Evolutionary conservation across 64 coral and sea anemone species (phyloP), one percentile per base, ranked within the genome.

Genomic region (Trachythela sp.): DNA sequence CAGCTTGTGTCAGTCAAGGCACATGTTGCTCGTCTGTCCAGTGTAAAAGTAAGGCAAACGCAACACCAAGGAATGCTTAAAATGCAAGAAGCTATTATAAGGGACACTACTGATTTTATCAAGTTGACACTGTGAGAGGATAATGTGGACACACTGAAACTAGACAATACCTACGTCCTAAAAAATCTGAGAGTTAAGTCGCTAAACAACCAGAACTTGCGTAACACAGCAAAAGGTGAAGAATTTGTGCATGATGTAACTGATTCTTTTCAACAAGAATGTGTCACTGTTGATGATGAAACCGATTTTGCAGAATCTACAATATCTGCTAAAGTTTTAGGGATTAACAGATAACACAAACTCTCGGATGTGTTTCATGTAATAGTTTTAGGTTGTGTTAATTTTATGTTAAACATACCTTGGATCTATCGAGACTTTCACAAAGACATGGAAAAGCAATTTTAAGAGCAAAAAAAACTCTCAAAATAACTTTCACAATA

Each of bases 1-100:
- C 71, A 77, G 36, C 71, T 59, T 77, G 71, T 77, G 30, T 77
- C 71, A 77, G 71, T 77, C 26, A 77, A 77, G 54, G 54, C 54
- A 59, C 54, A 59, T 3, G 18, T 59, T 59, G 14, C 54, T 59
- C 54, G 54, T 59, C 15, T 59, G 54, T 59, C 54, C 4, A 14
- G 54, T 59, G 54, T 59, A 59, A 59, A 59, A 59, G 54, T 59
- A 59, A 59, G 54, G 15, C 54, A 17, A 59, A 59, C 54, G 15
- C 54, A 59, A 59, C 6, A 59, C 18, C 54, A 59, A 59, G 54
- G 54, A 59, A n/a, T 11, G 24, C 54, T 59, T n/a, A 17, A n/a
- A 59, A 11, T 59, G 54, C 54, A 59, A 59, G 54, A 59, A 22
- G 54, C 54, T 3, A 59, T 59, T 59, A 59, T 59, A 59, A 59